Conservation (phyloP, 2,888 invertebrate species). For the Unio pictorum region DNA sequence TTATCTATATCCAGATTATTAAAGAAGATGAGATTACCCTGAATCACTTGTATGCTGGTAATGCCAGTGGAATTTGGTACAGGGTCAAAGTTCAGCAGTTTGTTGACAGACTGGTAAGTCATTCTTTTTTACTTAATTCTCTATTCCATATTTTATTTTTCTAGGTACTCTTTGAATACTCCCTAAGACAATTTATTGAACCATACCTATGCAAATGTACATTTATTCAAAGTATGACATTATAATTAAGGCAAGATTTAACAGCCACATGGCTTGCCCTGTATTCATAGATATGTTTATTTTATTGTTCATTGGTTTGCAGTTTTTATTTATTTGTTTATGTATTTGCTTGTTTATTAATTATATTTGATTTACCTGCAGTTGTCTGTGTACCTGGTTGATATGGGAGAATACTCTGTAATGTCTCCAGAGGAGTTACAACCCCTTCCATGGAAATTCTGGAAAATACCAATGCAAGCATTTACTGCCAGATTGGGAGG, state of each 20-base stretch:
- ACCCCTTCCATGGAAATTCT: constrained; percentile 41
- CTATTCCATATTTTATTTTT: too few species aligned
- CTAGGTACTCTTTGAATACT: too few species aligned
- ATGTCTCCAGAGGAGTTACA: constrained; percentile 37
- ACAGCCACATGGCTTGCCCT: too few species aligned
- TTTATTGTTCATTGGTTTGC: too few species aligned
- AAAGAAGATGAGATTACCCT: constrained; percentile 26
- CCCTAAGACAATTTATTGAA: too few species aligned
- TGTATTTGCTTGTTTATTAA: not conserved
- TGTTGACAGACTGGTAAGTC: constrained; percentile 36
- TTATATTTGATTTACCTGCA: constrained; percentile 9
- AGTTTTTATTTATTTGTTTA: not conserved
- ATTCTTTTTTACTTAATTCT: not conserved
- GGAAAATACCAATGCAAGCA: constrained; percentile 45
- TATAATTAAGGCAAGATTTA: too few species aligned
- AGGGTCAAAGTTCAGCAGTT: constrained; percentile 35
- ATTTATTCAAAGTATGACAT: too few species aligned
- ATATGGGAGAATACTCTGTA: constrained; percentile 46
- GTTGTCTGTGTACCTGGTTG: constrained; percentile 44
- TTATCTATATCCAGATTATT: constrained; percentile 7
- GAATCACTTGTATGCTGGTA: constrained; percentile 42
- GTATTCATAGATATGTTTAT: too few species aligned
- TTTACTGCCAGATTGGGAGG: constrained; percentile 43
- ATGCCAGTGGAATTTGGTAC: constrained; percentile 39
- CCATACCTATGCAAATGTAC: too few species aligned